Base-by-base conservation (phyloP, 1,140 invertebrate genomes). In the Camponotus pennsylvanicus region DNA sequence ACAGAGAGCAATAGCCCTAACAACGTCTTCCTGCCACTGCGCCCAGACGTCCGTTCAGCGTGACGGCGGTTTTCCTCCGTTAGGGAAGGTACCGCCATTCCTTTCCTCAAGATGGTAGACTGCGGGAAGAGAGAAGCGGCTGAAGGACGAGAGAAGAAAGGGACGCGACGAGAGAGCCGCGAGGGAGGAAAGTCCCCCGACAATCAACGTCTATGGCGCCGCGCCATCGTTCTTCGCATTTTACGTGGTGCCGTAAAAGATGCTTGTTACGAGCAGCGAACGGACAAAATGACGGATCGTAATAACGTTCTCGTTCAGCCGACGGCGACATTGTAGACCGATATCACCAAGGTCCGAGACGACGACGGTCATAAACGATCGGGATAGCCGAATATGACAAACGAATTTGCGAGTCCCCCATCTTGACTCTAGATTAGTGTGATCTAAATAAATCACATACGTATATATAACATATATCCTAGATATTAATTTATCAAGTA, bases 1-100 rank as follows among this genome's bases (percentile, higher is more conserved):
- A 93, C 92, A 93, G 92, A 93, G 92, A 93, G 87, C 90, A 89
- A 93, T 93, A 92, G 92, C 91, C 87, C 92, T 91, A 90, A 92
- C 92, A 93, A 92, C 89, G 90, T 92, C 91, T 93, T 93, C 86
- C 87, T 85, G 61, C 86, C 80, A 75, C 55, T 86, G 86, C 86
- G 86, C 85, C 83, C 83, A 84, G 32, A 70, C 80, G 86, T 82
- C 79, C 76, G 79, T 86, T 90, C 66, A 64, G 59, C 66, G 52
- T 64, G 88, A 85, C 77, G 79, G 69, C 57, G 87, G 80, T 90
- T 88, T 88, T 73, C 88, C 80, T 67, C 71, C 76, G 86, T 77
- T 89, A 52, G 80, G 88, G 84, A 87, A 83, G 71, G 64, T 73
- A 87, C 84, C 82, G 79, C 27, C 86, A 80, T 86, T 92, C 85